Percentiles rank a stretch among this genome's conserved stretches.
Evolutionary conservation across 2,113 vertebrate species (phyloP).

Genomic region (Zosterops hypoxanthus): DNA sequence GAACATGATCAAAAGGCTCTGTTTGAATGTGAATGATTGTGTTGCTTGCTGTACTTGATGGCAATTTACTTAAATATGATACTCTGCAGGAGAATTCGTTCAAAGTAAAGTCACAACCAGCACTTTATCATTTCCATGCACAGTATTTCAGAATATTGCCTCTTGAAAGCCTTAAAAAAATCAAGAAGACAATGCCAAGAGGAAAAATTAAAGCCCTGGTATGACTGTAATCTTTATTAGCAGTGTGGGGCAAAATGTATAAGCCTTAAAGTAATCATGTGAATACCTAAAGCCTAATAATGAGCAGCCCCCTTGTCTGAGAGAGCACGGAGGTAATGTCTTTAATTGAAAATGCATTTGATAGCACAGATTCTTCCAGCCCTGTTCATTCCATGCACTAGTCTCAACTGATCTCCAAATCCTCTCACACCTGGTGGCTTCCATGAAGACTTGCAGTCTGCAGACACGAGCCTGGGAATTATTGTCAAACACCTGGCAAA

Average conservation of each 20-base stretch:
- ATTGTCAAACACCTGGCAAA: background rate
- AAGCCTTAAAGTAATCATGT: conserved; percentile 29
- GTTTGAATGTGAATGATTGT: conserved; percentile 74
- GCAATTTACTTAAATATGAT: conserved; percentile 84
- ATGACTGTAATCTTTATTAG: background rate
- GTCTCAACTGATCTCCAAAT: background rate
- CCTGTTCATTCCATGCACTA: background rate
- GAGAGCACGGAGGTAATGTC: conserved; percentile 19
- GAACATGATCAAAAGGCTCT: conserved; percentile 80
- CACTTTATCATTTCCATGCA: conserved; percentile 81
- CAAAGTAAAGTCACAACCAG: conserved; percentile 77
- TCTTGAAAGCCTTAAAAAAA: conserved; percentile 64
- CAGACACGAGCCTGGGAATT: background rate
- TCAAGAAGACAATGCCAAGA: conserved; percentile 38
- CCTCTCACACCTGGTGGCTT: background rate
- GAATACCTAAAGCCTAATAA: conserved; percentile 40
- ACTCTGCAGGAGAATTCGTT: conserved; percentile 78
- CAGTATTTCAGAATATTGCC: conserved; percentile 68
- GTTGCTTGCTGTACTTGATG: conserved; percentile 69
- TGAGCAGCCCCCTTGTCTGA: conserved; percentile 8
- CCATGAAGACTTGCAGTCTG: background rate
- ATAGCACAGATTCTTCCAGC: background rate
- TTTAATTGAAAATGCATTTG: conserved; percentile 18
- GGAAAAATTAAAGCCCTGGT: conserved; percentile 53
- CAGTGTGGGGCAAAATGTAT: conserved; percentile 14